Conservation (phyloP, 2,888 invertebrate genomes). For the Heliothis peltigera region DNA sequence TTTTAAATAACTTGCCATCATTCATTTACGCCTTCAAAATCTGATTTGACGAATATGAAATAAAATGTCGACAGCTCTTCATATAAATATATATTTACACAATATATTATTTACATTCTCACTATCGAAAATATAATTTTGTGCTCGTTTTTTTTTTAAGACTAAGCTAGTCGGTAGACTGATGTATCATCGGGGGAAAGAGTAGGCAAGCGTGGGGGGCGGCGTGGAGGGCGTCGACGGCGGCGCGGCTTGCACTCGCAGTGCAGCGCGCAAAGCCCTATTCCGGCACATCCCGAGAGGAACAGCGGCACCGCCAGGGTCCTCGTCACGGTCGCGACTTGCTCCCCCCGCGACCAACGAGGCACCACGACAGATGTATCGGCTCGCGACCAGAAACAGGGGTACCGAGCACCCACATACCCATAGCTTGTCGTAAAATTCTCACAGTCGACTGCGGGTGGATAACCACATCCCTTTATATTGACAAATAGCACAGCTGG, state of each 20-base stretch:
- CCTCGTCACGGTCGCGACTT: conserved; percentile 95
- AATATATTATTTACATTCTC: conserved; percentile 71
- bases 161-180: conserved; percentile 83
- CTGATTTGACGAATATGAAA: conserved; percentile 25
- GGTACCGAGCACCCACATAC: conserved; percentile 91
- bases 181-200: conserved; percentile 90
- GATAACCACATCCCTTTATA: conserved; percentile 96
- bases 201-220: conserved; percentile 90
- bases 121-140: conserved; percentile 63
- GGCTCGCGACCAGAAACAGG: conserved; percentile 93
- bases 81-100: conserved; percentile 27
- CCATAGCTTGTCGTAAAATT: conserved; percentile 93
- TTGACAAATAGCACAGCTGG: conserved; percentile 93
- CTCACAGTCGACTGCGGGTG: conserved; percentile 93
- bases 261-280: conserved; percentile 95
- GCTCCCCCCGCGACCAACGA: conserved; percentile 95
- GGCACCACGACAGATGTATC: conserved; percentile 95
- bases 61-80: conserved; percentile 46
- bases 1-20: conserved; percentile 19
- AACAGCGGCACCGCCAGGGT: conserved; percentile 96
- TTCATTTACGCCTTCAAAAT: conserved; percentile 10
- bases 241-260: conserved; percentile 95
- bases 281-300: conserved; percentile 95
- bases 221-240: conserved; percentile 91
- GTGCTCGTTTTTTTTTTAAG: conserved; percentile 57